Evolutionary conservation across 1,140 invertebrate genomes (phyloP).

Genomic region (Microplitis mediator): DNA sequence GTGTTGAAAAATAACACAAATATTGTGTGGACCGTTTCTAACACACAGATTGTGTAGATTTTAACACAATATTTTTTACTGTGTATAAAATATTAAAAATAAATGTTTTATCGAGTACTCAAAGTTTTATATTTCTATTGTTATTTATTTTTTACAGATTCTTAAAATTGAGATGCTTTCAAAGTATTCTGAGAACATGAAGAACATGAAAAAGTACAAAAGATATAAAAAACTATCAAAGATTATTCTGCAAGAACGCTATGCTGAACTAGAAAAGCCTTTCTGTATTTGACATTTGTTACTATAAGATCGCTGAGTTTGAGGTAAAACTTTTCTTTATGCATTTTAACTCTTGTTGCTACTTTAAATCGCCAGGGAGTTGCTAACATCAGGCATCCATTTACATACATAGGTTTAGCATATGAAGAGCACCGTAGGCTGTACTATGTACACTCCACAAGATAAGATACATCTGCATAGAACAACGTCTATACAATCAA

Average conservation of each 20-base stretch:
- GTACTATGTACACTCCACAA: neutral
- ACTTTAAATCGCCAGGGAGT: constrained; percentile 6
- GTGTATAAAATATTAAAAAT: no score
- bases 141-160: neutral
- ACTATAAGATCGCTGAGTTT: neutral
- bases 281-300: neutral
- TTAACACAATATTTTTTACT: no score
- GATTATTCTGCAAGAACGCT: neutral
- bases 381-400: constrained; percentile 19
- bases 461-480: constrained; percentile 22
- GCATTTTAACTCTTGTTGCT: neutral
- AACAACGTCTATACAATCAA: constrained; percentile 16
- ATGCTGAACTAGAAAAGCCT: neutral
- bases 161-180: neutral
- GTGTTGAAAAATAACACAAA: no score
- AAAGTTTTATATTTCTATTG: neutral
- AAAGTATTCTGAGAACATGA: neutral
- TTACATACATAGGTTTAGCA: constrained; percentile 33
- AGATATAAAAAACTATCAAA: neutral
- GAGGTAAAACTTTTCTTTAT: neutral
- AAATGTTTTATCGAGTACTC: neutral
- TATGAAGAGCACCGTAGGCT: constrained; percentile 18
- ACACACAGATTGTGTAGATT: no score
- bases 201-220: neutral
- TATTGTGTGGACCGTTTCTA: no score